phyloP scores from a whole-genome alignment of 2,797 vertebrate species.

The Geotrypetes seraphini region DNA sequence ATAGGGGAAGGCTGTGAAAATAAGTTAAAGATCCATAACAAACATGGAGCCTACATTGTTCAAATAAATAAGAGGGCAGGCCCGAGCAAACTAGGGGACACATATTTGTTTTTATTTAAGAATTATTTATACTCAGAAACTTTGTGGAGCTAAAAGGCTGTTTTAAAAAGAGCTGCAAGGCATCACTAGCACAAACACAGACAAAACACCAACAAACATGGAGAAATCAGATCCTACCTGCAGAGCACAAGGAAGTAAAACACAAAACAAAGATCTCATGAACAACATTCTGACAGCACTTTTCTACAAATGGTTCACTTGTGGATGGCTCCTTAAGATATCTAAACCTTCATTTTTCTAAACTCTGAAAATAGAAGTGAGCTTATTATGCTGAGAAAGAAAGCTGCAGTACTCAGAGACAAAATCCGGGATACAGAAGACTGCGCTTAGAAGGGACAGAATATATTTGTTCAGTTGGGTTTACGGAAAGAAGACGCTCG shows the following conservation, averaged over 20 bases:
- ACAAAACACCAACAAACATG: conserved; percentile 9
- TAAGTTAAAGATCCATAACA: no score
- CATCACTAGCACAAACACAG: conserved; percentile 1
- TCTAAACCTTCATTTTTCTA: conserved; percentile 1
- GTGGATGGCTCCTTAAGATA: not conserved
- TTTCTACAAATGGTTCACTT: conserved; percentile 6
- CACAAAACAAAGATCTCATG: conserved; percentile 10
- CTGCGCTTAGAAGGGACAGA: no score
- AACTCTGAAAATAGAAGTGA: not conserved
- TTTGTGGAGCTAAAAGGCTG: conserved; percentile 5
- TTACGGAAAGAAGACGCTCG: no score
- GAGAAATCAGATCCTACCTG: conserved; percentile 18
- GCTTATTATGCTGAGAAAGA: no score
- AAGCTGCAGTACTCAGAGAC: no score
- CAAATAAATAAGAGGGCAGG: no score
- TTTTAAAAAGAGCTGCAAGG: not conserved
- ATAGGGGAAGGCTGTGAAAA: no score
- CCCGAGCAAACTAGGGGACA: no score
- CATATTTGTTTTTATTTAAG: no score
- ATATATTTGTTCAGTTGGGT: no score
- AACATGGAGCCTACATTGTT: no score
- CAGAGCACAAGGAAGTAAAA: conserved; percentile 20
- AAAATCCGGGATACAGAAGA: no score
- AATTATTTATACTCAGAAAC: conserved; percentile 5
- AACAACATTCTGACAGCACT: not conserved